Base-by-base conservation (phyloP, 2,888 invertebrate species). In the Ormyrus rosae region DNA sequence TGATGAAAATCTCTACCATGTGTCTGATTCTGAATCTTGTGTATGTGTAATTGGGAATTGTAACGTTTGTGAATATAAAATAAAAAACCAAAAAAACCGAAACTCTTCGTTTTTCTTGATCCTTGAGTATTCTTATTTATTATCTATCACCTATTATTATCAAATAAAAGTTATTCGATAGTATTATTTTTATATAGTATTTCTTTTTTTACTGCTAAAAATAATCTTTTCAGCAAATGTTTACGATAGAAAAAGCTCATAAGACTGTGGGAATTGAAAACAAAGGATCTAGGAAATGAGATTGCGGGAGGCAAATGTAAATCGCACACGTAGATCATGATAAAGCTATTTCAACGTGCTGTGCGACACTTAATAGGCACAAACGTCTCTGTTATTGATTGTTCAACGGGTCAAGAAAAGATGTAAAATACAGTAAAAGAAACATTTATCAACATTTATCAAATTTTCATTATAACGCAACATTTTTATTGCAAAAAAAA, bases 1-100 rank as follows among this genome's bases (percentile, higher is more conserved):
- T 79, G 78, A 81, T 79, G 74, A 75, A 79, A 83, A 81, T 83
- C 84, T 83, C 80, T 85, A 85, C 83, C 81, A 84, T 84, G 84
- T 85, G 86, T 85, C 83, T 84, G 85, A 85, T 85, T 85, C 82
- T 78, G 86, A 86, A 83, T 87, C 83, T 85, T 87, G 85, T 87
- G 86, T 87, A 87, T 86, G 87, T 85, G 85, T 87, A 86, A 83
- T 86, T 85, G 86, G 85, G 85, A 87, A 86, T 86, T 89, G 87
- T 89, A 89, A 87, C 84, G 86, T 89, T 89, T 89, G 88, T 88
- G 88, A 90, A 88, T 87, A 87, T 88, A 86, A 86, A 89, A 85
- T 87, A 87, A 87, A 86, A 86, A 86, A 79, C 84, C 82, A 86
- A 85, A 87, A 88, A 87, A 88, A 87, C 83, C 78, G 83, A 81